Evolutionary conservation across 2,888 invertebrate species (phyloP).

Genomic region (Leucoptera coffeella): DNA sequence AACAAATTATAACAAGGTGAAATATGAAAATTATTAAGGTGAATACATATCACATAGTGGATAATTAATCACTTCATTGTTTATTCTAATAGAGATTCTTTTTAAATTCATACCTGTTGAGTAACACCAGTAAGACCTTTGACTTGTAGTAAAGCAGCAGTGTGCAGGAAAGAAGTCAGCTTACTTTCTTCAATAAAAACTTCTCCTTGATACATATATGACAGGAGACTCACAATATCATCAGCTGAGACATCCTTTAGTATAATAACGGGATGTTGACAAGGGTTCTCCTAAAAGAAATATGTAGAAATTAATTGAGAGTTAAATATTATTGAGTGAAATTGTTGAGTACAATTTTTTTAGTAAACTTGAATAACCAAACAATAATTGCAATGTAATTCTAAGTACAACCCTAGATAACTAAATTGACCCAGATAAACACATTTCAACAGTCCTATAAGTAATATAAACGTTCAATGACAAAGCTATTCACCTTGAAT

Average conservation of each 20-base stretch:
- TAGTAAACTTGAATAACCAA: too few species aligned
- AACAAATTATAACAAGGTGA: slow-evolving; percentile 1
- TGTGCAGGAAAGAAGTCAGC: slow-evolving; percentile 58
- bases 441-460: too few species aligned
- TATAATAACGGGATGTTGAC: slow-evolving; percentile 68
- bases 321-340: too few species aligned
- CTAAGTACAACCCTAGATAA: too few species aligned
- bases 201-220: slow-evolving; percentile 69
- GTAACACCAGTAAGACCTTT: slow-evolving; percentile 58
- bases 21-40: slow-evolving; percentile 1
- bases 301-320: too few species aligned
- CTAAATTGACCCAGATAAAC: too few species aligned
- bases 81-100: too few species aligned
- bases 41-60: too few species aligned
- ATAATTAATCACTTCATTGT: too few species aligned
- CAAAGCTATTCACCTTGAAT: slow-evolving; percentile 58
- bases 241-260: slow-evolving; percentile 62
- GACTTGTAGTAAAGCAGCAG: slow-evolving; percentile 61
- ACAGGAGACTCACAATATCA: slow-evolving; percentile 60
- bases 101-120: slow-evolving; percentile 23
- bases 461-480: too few species aligned
- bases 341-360: too few species aligned
- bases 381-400: too few species aligned
- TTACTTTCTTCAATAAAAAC: slow-evolving; percentile 64
- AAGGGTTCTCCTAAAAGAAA: slow-evolving; percentile 65